Evolutionary conservation across 2,113 vertebrate species (phyloP).

Genomic region (Monopterus albus): DNA sequence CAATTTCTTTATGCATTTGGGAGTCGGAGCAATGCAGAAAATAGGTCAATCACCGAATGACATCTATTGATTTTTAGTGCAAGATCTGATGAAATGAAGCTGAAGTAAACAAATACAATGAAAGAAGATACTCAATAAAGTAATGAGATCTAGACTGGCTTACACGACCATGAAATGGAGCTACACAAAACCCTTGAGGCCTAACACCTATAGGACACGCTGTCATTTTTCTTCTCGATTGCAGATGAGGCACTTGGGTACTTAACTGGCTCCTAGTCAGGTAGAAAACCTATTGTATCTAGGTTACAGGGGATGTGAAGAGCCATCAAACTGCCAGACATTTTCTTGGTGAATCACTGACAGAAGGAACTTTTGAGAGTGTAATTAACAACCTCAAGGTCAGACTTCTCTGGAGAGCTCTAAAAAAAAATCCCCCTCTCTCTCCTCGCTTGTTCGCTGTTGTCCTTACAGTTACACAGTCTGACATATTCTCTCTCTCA

Average conservation of each 20-base stretch:
- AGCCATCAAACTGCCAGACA: slow-evolving; percentile 65
- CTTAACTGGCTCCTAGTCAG: slow-evolving; percentile 44
- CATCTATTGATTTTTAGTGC: slow-evolving; percentile 59
- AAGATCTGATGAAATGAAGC: slow-evolving; percentile 40
- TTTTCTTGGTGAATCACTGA: slow-evolving; percentile 67
- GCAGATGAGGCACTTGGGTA: slow-evolving; percentile 27
- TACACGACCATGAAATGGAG: slow-evolving; percentile 63
- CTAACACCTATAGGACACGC: slow-evolving; percentile 41
- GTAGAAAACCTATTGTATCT: slow-evolving; percentile 54
- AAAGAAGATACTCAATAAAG: slow-evolving; percentile 43
- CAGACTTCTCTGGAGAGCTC: slow-evolving; percentile 58
- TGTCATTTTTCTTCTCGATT: slow-evolving; percentile 62
- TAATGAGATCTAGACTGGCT: slow-evolving; percentile 46
- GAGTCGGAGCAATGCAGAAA: slow-evolving; percentile 38
- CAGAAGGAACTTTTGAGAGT: slow-evolving; percentile 66
- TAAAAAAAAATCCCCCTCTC: slow-evolving; percentile 45
- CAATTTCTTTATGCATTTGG: slow-evolving; percentile 23
- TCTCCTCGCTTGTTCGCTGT: slow-evolving; percentile 2
- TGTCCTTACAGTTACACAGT: slow-evolving; percentile 31
- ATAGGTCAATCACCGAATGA: slow-evolving; percentile 56
- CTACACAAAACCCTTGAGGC: slow-evolving; percentile 47
- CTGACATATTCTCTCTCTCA: slow-evolving; percentile 24
- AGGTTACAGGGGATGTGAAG: slow-evolving; percentile 62
- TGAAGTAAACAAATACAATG: slow-evolving; percentile 64
- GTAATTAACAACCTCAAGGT: slow-evolving; percentile 75